These are phyloP conservation scores for Eueremaeus valkanovi DNA, from an alignment of 2,888 invertebrate species.

Conservation along the genomic window DNA sequence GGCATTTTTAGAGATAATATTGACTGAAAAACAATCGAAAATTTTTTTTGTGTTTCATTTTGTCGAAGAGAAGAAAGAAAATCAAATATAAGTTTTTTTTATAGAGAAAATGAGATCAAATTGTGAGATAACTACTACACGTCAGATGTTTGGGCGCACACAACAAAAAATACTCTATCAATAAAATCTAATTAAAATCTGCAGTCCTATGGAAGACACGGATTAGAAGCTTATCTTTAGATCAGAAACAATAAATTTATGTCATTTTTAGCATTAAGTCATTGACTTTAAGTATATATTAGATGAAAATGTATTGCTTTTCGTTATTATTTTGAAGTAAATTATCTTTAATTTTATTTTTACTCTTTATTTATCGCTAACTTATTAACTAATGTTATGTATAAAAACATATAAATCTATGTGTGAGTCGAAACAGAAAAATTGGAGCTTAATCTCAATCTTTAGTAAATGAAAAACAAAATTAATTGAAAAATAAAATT, in stretches of 20 bases:
- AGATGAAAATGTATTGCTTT: slow-evolving; percentile 5
- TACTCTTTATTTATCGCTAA: background rate
- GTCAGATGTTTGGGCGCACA: background rate
- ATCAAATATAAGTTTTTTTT: slow-evolving; percentile 19
- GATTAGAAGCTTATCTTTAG: background rate
- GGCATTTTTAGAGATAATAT: slow-evolving; percentile 3
- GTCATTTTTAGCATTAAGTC: slow-evolving; percentile 19
- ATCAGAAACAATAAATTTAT: slow-evolving; percentile 29
- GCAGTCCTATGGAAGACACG: background rate
- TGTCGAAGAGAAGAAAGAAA: background rate
- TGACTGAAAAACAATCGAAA: slow-evolving; percentile 27
- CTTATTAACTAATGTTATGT: too few species aligned
- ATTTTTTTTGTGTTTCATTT: background rate
- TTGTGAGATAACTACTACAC: background rate
- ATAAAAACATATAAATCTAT: too few species aligned
- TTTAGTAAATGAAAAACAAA: too few species aligned
- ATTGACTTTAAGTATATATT: background rate
- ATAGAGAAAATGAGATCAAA: slow-evolving; percentile 13
- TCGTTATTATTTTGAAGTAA: background rate
- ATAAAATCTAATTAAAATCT: slow-evolving; percentile 33
- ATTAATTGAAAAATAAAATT: too few species aligned
- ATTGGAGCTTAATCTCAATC: too few species aligned
- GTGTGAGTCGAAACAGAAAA: too few species aligned
- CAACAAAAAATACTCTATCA: background rate
- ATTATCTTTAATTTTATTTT: background rate